A percentile compares a stretch with the other conserved stretches of the same genome.
Conservation (phyloP, 2,797 vertebrate species). For the Mus minutoides region DNA sequence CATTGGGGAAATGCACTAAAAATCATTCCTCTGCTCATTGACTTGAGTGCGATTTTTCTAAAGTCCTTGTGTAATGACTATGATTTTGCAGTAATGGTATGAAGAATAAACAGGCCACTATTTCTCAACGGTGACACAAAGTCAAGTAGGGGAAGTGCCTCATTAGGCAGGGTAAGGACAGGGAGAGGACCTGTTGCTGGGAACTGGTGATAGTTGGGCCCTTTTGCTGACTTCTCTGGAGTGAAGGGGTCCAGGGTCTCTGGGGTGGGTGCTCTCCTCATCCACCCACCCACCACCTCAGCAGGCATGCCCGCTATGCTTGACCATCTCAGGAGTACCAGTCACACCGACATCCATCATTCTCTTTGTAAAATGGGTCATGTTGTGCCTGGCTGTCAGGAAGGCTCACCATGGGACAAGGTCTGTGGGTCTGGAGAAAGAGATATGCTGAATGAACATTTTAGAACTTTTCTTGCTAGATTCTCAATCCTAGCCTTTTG, state of each 20-base stretch:
- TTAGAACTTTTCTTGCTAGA: not conserved
- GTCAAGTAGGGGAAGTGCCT: not conserved
- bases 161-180: not conserved
- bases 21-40: conserved; percentile 40
- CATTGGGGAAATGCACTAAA: conserved; percentile 53
- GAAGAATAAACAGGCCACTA: conserved; percentile 12
- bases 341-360: not conserved
- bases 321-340: not conserved
- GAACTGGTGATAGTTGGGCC: not conserved
- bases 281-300: rapidly evolving
- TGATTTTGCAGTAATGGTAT: conserved; percentile 32
- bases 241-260: rapidly evolving
- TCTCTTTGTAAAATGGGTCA: not conserved
- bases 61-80: conserved; percentile 15
- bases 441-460: not conserved
- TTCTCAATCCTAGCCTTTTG: not conserved
- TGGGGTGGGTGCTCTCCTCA: not conserved
- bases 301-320: not conserved
- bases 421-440: not conserved
- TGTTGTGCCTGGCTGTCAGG: not conserved
- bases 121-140: not conserved
- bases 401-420: not conserved
- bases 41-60: conserved; percentile 38
- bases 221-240: not conserved
- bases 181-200: not conserved